These are phyloP conservation scores for Tridacna crocea DNA, from an alignment of 2,888 invertebrate species.

Conservation along the genomic window DNA sequence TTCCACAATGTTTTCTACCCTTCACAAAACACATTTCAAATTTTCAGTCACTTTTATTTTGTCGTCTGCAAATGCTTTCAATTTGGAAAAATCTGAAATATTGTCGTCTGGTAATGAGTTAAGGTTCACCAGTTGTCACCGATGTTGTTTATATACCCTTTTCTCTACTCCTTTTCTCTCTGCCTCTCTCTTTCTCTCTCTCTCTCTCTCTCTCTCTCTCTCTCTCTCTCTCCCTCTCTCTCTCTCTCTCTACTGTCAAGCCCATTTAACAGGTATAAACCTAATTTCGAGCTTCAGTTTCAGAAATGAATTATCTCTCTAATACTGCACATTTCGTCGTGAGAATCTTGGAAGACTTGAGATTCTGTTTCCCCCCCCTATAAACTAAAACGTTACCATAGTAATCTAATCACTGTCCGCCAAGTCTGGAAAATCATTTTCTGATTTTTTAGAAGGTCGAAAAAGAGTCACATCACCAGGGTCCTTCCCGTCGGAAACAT, in stretches of 20 bases:
- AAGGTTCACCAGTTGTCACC: no score
- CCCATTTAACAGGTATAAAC: no score
- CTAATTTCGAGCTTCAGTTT: no score
- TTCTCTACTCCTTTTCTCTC: no score
- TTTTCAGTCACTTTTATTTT: no score
- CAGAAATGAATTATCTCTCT: no score
- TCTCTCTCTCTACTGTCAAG: background rate
- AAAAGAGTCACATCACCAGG: slow-evolving; percentile 70
- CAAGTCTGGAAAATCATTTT: slow-evolving; percentile 12
- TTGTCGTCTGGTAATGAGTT: no score
- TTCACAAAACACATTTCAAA: no score
- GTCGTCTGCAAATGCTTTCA: no score
- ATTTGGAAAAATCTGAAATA: no score
- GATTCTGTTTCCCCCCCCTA: background rate
- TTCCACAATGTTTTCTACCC: no score
- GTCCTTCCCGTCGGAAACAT: slow-evolving; percentile 86
- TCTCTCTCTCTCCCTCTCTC: slow-evolving; percentile 8
- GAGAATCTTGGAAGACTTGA: background rate
- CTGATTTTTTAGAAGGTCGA: slow-evolving; percentile 36
- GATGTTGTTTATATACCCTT: no score
- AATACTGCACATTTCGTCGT: slow-evolving; percentile 7
- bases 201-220: slow-evolving; percentile 8
- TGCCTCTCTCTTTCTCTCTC: slow-evolving; percentile 4
- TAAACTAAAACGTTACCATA: slow-evolving; percentile 5
- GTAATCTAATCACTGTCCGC: slow-evolving; percentile 31